A percentile compares a stretch with the other conserved stretches of the same genome.
These are phyloP conservation scores for Panagrolaimus sp. DNA, from an alignment of 1,140 invertebrate genomes.

Conservation along the genomic window DNA sequence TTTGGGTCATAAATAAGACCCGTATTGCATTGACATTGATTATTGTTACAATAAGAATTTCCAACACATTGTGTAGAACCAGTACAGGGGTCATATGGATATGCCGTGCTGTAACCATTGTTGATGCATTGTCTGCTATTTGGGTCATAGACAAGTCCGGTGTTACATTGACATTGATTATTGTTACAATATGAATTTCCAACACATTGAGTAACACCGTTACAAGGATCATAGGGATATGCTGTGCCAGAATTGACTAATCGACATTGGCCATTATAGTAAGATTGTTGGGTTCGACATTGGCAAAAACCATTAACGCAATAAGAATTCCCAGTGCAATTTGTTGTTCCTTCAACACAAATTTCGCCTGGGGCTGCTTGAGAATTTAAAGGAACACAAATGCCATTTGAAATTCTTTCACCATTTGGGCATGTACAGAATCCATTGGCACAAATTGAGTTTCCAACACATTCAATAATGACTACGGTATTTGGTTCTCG, in stretches of 20 bases:
- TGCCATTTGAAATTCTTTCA: constrained; percentile 45
- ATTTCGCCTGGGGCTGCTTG: constrained; percentile 42
- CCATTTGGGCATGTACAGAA: constrained; percentile 47
- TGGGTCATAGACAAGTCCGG: constrained; percentile 31
- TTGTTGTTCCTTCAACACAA: constrained; percentile 36
- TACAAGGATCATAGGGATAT: constrained; percentile 37
- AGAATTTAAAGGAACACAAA: constrained; percentile 46
- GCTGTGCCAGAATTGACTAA: constrained; percentile 43
- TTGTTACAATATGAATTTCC: constrained; percentile 36
- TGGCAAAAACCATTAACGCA: constrained; percentile 34
- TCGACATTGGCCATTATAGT: constrained; percentile 45
- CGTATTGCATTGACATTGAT: not conserved
- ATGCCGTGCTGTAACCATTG: too few relatives aligned
- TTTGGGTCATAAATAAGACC: constrained; percentile 18
- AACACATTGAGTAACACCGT: constrained; percentile 30
- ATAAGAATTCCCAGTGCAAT: constrained; percentile 34
- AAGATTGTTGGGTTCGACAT: constrained; percentile 35
- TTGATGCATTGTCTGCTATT: not conserved
- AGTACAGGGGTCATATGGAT: not conserved
- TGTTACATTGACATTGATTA: constrained; percentile 42
- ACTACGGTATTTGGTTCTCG: constrained; percentile 30
- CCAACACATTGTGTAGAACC: constrained; percentile 35
- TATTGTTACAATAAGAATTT: not conserved
- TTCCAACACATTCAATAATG: constrained; percentile 36
- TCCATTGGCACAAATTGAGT: constrained; percentile 48